phyloP scores from a whole-genome alignment of 1,140 invertebrate species.

The Drosophila auraria region DNA sequence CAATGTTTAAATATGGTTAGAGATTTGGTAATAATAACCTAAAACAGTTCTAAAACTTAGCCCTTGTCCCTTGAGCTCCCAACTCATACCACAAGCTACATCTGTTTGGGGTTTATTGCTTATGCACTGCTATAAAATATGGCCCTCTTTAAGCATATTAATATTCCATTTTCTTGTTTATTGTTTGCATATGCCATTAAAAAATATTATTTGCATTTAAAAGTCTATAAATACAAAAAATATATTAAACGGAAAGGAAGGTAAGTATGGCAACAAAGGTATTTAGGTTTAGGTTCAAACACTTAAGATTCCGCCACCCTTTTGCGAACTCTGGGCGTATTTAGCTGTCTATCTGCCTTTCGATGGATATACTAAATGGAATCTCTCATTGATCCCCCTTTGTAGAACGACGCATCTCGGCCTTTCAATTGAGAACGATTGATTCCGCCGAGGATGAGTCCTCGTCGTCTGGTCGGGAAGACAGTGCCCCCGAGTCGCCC shows the following conservation, averaged over 20 bases:
- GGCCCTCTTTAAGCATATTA: slow-evolving; percentile 1
- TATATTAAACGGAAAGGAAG: background rate
- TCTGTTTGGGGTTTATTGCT: background rate
- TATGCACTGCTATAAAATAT: slow-evolving; percentile 22
- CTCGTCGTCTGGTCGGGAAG: slow-evolving; percentile 81
- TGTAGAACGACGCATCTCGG: slow-evolving; percentile 84
- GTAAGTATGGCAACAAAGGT: slow-evolving; percentile 1
- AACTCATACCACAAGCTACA: background rate
- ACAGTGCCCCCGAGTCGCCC: slow-evolving; percentile 79
- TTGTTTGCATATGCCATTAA: slow-evolving; percentile 23
- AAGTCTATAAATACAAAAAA: background rate
- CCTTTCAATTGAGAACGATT: slow-evolving; percentile 82
- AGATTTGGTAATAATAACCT: background rate
- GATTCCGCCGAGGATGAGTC: slow-evolving; percentile 84
- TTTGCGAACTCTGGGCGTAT: slow-evolving; percentile 37
- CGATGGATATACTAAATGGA: slow-evolving; percentile 27
- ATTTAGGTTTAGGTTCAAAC: background rate
- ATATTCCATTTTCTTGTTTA: slow-evolving; percentile 47
- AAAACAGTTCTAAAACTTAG: no score
- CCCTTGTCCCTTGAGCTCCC: background rate
- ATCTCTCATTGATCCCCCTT: slow-evolving; percentile 28
- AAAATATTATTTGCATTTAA: slow-evolving; percentile 40
- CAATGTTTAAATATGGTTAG: background rate
- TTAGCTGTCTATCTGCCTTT: background rate
- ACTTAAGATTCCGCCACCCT: background rate